Base-by-base conservation (phyloP, 1,140 invertebrate genomes). In the Amphibalanus amphitrite region DNA sequence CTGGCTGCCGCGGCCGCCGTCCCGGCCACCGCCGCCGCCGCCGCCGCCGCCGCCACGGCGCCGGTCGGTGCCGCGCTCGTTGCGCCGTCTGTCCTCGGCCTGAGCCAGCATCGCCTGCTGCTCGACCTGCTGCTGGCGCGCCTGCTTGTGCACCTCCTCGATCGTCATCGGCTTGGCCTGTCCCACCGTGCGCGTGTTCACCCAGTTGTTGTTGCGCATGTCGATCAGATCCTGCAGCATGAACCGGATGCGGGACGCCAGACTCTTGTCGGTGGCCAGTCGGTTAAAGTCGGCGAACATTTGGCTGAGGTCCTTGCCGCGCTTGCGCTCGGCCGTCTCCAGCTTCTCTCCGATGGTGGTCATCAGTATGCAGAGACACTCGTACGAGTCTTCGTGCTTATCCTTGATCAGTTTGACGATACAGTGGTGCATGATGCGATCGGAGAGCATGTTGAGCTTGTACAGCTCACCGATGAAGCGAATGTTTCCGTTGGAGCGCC, bases 221-320 rank as follows among this genome's bases (percentile, higher is more conserved):
- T 97, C 94, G 72, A 96, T 90, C 0, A 96, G 90, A 83, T 98
- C 95, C 85, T 95, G 90, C 28, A 97, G 81, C 91, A 95, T 95
- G 79, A 97, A 97, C n/a, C 91, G 83, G 28, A 94, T 88, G 75
- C 92, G 83, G 28, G 88, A 90, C 72, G 87, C 90, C 3, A 90
- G 86, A 76, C 84, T 84, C 25, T 79, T 78, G 28, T 79, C 82
- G 73, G 83, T 83, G 1, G 86, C 83, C 69, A 90, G 85, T 0
- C 84, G 81, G 72, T 85, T 82, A 87, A 93, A 89, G 75, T 84
- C 84, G 65, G 82, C 81, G 77, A 93, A 90, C 59, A 73, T 67
- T 25, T 73, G 71, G 47, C 73, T 72, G 64, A 76, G 73, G 28
- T 72, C 70, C 17, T 69, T 28, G 1, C 17, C 6, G 69, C 69